phyloP scores from a whole-genome alignment of 2,888 invertebrate species.

The Yponomeuta cagnagella region DNA sequence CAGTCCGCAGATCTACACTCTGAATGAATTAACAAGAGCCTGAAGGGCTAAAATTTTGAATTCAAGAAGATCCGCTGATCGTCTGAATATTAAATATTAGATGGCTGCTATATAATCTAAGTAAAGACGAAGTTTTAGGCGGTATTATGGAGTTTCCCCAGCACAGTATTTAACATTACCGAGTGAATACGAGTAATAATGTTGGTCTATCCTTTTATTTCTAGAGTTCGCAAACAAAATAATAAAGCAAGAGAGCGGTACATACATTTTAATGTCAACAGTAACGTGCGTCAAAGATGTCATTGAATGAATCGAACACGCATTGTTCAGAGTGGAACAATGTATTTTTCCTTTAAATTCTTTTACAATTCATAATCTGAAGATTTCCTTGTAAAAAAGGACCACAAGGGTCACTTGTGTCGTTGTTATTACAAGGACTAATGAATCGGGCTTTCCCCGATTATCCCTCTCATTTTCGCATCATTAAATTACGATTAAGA shows the following conservation, averaged over 20 bases:
- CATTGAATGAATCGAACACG: background rate
- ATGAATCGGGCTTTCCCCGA: background rate
- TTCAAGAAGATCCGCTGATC: background rate
- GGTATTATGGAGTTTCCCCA: background rate
- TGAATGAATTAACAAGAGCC: background rate
- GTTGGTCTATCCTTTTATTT: background rate
- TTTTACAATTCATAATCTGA: background rate
- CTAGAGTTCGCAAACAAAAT: background rate
- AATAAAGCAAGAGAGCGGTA: background rate
- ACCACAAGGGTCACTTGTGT: background rate
- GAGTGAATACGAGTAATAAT: background rate
- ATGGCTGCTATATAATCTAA: background rate
- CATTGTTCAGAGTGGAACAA: conserved; percentile 9
- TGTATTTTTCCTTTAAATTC: background rate
- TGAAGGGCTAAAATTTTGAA: background rate
- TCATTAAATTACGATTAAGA: conserved; percentile 52
- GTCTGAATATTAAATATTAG: background rate
- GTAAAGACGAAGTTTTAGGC: background rate
- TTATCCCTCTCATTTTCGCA: conserved; percentile 21
- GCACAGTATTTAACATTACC: background rate
- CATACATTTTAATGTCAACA: background rate
- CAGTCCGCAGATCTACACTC: background rate
- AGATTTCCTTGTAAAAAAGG: background rate
- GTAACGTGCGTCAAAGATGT: background rate
- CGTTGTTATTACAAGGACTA: background rate